These are phyloP conservation scores for Sclerodermus sp. DNA, from an alignment of 2,888 invertebrate genomes.

Conservation along the genomic window DNA sequence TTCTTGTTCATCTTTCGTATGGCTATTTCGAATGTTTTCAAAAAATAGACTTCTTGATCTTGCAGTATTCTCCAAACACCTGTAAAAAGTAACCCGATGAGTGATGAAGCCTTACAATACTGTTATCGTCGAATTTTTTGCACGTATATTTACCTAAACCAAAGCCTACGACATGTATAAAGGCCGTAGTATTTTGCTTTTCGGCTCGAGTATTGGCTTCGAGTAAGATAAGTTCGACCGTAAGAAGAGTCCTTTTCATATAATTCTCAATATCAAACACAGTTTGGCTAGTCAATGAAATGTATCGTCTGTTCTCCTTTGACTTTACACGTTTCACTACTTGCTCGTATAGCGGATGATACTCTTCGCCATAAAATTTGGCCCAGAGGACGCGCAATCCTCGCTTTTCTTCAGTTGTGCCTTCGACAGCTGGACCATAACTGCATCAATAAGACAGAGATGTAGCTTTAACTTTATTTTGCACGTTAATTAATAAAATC, in stretches of 20 bases:
- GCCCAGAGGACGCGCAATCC: constrained; percentile 45
- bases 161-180: constrained; percentile 68
- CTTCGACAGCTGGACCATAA: constrained; percentile 38
- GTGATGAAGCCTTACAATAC: no score
- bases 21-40: constrained; percentile 67
- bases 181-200: constrained; percentile 61
- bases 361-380: constrained; percentile 47
- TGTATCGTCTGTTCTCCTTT: constrained; percentile 45
- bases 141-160: constrained; percentile 53
- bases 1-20: constrained; percentile 59
- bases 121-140: no score
- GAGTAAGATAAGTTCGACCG: constrained; percentile 64
- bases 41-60: constrained; percentile 67
- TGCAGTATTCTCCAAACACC: constrained; percentile 68
- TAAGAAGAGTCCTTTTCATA: constrained; percentile 50
- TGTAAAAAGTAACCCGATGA: no score
- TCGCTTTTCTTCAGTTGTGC: constrained; percentile 33
- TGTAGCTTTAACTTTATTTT: no score
- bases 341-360: constrained; percentile 47
- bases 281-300: constrained; percentile 38
- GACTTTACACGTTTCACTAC: constrained; percentile 34
- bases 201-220: constrained; percentile 66
- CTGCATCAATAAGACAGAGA: constrained; percentile 22
- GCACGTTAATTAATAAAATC: no score
- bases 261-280: constrained; percentile 54